Percentiles rank a stretch among this genome's conserved stretches.
Conservation (phyloP, 2,113 vertebrate genomes). For the Lathamus discolor region DNA sequence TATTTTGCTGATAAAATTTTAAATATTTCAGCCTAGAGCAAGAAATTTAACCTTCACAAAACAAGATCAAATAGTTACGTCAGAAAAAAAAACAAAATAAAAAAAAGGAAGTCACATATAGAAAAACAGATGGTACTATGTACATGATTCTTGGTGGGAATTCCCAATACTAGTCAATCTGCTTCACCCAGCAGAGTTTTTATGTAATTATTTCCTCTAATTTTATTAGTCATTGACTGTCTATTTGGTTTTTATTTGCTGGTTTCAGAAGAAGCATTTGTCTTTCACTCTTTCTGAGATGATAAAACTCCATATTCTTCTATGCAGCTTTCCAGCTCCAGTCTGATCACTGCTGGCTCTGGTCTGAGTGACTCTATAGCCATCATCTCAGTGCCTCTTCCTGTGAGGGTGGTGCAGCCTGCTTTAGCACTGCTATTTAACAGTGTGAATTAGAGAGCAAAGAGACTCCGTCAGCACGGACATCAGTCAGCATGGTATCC, state of each 20-base stretch:
- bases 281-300: background rate
- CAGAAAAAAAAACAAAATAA: rapidly evolving
- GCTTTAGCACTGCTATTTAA: background rate
- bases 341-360: background rate
- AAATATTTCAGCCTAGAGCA: background rate
- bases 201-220: background rate
- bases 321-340: background rate
- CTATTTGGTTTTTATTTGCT: background rate
- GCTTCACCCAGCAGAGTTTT: background rate
- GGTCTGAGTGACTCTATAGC: background rate
- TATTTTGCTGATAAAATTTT: background rate
- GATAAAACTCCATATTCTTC: background rate
- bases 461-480: background rate
- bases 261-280: background rate
- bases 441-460: background rate
- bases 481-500: background rate
- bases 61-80: background rate
- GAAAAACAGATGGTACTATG: background rate
- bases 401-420: background rate
- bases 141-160: background rate
- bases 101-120: background rate
- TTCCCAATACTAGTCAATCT: background rate
- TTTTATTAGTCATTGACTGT: background rate
- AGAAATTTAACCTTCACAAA: background rate
- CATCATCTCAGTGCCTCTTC: background rate